Base-by-base conservation (phyloP, 64 coral and sea anemone species). In the Acropora tenuis region DNA sequence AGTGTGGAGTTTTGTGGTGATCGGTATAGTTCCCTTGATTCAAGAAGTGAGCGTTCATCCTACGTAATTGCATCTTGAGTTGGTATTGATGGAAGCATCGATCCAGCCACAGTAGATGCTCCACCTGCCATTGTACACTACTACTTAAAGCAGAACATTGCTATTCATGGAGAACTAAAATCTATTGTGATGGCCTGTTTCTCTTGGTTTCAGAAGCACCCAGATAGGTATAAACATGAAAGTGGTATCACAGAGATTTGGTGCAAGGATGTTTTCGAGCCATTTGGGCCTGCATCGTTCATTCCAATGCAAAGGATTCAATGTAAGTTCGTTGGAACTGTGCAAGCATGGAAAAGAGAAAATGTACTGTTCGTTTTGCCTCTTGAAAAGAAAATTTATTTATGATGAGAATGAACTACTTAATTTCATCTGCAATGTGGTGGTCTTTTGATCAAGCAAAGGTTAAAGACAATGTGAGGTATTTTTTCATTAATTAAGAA, bases 281-380 rank as follows among this genome's bases (percentile, higher is more conserved):
- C 30, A 30, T 30, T 30, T 30, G 30, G 30, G 30, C 30, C 30
- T 0, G 30, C 17, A 18, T 78, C 55, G 17, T 89, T 89, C 58
- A 79, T 89, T 79, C 88, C 88, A 41, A 68, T 89, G 2, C 88
- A 89, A 89, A 69, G 84, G 48, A 87, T 87, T 50, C 69, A 67
- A 52, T 74, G 84, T 10, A 87, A 87, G 44, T 84, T 89, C 50
- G 82, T 94, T 13, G 30, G 30, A 30, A 30, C 30, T 30, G 30
- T 30, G 30, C 30, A 30, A 30, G 30, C 30, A 30, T 30, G 30
- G 30, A 30, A 30, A 30, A 30, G 30, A 30, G 30, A 30, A 30
- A 30, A 30, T 30, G 30, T 30, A 30, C 30, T 30, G 30, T 30
- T 30, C 30, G 30, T 30, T 30, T 30, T 30, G 30, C 30, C 30